Base-by-base conservation (phyloP, 2,113 vertebrate species). In the Seriola dumerili region DNA sequence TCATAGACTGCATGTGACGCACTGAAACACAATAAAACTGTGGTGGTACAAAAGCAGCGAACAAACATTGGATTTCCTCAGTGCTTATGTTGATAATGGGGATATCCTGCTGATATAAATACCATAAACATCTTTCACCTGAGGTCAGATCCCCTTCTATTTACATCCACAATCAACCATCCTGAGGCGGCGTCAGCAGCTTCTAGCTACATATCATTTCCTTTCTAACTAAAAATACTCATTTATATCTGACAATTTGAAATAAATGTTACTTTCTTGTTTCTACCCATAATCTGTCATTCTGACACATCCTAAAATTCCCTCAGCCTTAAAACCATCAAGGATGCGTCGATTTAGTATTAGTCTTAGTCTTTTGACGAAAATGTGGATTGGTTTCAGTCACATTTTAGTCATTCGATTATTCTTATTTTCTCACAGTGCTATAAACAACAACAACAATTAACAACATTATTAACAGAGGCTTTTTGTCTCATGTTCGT, bases 31-130 rank as follows among this genome's bases (percentile, higher is more conserved):
- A 91, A 93, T 93, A 72, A 90, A 90, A 91, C 83, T 68, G 65
- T 57, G 72, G 38, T 55, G 58, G 78, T 81, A 86, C 77, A 84
- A 75, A 85, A 81, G 81, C 74, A 54, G 50, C 46, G 57, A 8
- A 78, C 83, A 93, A 94, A 95, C 88, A 93, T 42, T 92, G 84
- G 87, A 85, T 86, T 94, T 95, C 94, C 93, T 88, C 77, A 29
- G 29, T 62, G 74, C 80, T 89, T 50, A 17, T 92, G 91, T 92
- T 94, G 88, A 94, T 94, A 89, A 85, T 54, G 48, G 69, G 93
- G 92, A 96, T 80, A 92, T 95, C 94, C 95, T 95, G 92, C 85
- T 72, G 90, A 91, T 93, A 88, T 46, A 71, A 81, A 72, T 50
- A 84, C 63, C 40, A 75, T 42, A 57, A 69, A 59, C 42, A 58